Base-by-base conservation (phyloP, 2,113 vertebrate species). In the Microcebus lehilahytsara region DNA sequence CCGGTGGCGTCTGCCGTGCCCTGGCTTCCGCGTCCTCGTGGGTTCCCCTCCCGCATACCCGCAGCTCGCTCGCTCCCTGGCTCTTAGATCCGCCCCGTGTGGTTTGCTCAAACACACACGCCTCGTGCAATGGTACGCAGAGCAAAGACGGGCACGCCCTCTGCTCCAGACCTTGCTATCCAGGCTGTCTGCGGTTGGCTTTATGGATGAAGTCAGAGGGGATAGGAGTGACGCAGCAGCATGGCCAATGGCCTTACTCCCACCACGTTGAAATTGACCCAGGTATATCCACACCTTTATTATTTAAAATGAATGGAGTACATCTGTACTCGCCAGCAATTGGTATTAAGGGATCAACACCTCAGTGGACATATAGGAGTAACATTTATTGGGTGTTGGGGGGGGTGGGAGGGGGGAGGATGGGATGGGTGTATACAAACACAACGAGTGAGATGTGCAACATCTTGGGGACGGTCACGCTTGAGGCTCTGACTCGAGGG, bases 201-300 rank as follows among this genome's bases (percentile, higher is more conserved):
- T 32, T 56, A n/a, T 4, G 16, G 12, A 6, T 75, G 22, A 23
- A 42, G 56, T 5, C 14, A 85, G 46, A 67, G 58, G 27, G 80
- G n/a, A 34, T 67, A 7, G 40, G 13, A 17, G 14, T 11, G 34
- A 0, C n/a, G 46, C 1, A 4, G 9, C 37, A 46, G 0, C 49
- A 37, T 3, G 3, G 9, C 37, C 51, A 67, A 40, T 60, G 0
- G 66, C 16, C 10, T 13, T 32, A 23, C 5, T 40, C 9, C 13
- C 11, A 30, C 22, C 4, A 27, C 22, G 12, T 27, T 34, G 37
- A 91, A 80, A 85, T 20, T 16, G 12, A 92, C 34, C 37, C 7
- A 71, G 8, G 1, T 66, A 67, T 14, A 22, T 32, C 23, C 60
- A 46, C 16, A 40, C 3, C 3, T 89, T 96, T 30, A 66, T 49